Base-by-base conservation (phyloP, 35 echinoderm and acorn worm genomes). In the Anneissia japonica region DNA sequence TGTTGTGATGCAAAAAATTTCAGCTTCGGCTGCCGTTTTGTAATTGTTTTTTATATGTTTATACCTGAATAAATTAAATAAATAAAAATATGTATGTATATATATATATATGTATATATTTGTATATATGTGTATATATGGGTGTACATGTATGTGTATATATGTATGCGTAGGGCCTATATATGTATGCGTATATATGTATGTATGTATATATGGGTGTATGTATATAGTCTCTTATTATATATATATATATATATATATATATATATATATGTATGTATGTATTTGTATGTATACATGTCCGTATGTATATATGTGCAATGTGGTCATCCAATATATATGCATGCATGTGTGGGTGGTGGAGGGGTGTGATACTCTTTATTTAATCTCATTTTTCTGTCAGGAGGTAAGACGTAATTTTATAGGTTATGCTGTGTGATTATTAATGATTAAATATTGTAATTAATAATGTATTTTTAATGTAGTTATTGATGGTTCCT, bases 181-280 rank as follows among this genome's bases (percentile, higher is more conserved):
- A n/a, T n/a, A n/a, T n/a, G n/a, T 82, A 31, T 82, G 19, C 23
- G 34, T 82, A 82, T 82, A 40, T 82, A 41, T 41, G 23, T 34
- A 30, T 39, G 23, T 82, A 82, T 36, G 23, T 36, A 39, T 82
- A 19, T 41, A 82, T 82, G 38, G 35, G 23, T 41, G 34, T 39
- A 36, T 39, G 38, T 36, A 34, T 82, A 40, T 39, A 41, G 14
- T 13, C 23, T 21, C 40, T 23, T 41, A 36, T 12, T 33, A 39
- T 82, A 16, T 82, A 39, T 82, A 39, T 39, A 39, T 35, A 82
- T 39, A 82, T 39, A 82, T 16, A 82, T 17, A 82, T 39, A 35
- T 39, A 37, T 31, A 82, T 39, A 82, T 39, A 40, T 39, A 37
- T 16, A 23, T 16, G 19, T 19, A 82, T 39, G 39, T 39, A 37